Percentiles rank a stretch among this genome's conserved stretches.
Conservation (phyloP, 2,113 vertebrate species). For the Lophius piscatorius region DNA sequence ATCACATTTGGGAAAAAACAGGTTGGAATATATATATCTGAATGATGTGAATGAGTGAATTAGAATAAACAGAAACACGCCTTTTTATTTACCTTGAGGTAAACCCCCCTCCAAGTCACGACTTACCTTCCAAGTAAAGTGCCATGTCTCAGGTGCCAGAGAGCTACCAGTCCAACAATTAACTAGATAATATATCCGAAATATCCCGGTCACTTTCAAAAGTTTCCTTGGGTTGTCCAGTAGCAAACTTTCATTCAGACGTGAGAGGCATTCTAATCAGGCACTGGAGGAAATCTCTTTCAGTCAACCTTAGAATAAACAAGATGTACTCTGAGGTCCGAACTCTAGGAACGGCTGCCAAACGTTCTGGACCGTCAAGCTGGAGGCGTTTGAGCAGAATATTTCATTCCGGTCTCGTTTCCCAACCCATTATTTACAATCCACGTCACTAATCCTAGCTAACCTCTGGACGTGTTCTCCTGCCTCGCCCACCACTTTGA, state of each 20-base stretch:
- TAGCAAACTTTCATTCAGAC: no score
- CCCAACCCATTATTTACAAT: conserved; percentile 12
- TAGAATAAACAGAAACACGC: no score
- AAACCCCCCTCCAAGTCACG: not conserved
- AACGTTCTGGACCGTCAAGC: not conserved
- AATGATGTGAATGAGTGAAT: no score
- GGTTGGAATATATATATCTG: no score
- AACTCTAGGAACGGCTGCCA: conserved; percentile 18
- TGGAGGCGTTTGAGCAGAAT: not conserved
- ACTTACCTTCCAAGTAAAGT: conserved; percentile 76
- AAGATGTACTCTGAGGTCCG: conserved; percentile 22
- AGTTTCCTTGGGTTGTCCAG: no score
- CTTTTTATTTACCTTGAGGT: no score
- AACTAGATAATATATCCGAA: not conserved
- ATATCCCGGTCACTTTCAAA: no score
- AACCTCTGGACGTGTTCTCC: conserved; percentile 21
- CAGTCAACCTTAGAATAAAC: no score
- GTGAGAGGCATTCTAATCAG: no score
- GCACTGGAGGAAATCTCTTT: no score
- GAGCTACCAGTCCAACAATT: conserved; percentile 3
- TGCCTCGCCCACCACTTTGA: conserved; percentile 22
- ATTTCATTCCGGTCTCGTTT: conserved; percentile 22
- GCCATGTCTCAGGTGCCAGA: conserved; percentile 62
- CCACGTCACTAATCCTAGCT: conserved; percentile 60
- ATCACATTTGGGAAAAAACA: no score